A percentile compares a stretch with the other conserved stretches of the same genome.
phyloP scores from a whole-genome alignment of 2,797 vertebrate genomes.

The Clamator glandarius region DNA sequence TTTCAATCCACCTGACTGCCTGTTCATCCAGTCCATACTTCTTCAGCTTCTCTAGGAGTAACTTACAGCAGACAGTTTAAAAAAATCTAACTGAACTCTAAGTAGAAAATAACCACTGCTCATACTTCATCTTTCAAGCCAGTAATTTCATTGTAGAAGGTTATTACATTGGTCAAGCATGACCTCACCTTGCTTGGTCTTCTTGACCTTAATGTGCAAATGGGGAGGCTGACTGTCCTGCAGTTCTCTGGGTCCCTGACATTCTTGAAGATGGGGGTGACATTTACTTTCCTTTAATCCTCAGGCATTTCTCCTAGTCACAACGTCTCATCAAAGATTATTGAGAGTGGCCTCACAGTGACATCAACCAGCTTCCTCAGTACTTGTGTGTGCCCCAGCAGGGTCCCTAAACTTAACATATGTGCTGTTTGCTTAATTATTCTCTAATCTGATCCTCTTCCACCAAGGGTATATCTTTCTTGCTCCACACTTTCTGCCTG shows the following conservation, averaged over 20 bases:
- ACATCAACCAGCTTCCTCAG: background rate
- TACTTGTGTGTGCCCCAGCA: background rate
- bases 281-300: background rate
- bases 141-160: background rate
- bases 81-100: background rate
- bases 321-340: background rate
- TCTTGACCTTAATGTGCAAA: background rate
- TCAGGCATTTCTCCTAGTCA: background rate
- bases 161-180: fast-evolving
- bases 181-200: background rate
- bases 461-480: background rate
- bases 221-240: background rate
- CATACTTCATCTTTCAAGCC: background rate
- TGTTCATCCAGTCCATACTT: background rate
- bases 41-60: background rate
- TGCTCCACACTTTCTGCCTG: background rate
- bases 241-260: background rate
- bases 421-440: background rate
- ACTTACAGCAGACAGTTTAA: background rate
- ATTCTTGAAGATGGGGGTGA: background rate
- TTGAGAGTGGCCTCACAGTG: background rate
- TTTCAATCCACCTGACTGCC: background rate
- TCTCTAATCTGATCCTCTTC: background rate
- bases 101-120: background rate
- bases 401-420: background rate